Evolutionary conservation across 2,888 invertebrate species (phyloP).

Genomic region (Philonicus albiceps): DNA sequence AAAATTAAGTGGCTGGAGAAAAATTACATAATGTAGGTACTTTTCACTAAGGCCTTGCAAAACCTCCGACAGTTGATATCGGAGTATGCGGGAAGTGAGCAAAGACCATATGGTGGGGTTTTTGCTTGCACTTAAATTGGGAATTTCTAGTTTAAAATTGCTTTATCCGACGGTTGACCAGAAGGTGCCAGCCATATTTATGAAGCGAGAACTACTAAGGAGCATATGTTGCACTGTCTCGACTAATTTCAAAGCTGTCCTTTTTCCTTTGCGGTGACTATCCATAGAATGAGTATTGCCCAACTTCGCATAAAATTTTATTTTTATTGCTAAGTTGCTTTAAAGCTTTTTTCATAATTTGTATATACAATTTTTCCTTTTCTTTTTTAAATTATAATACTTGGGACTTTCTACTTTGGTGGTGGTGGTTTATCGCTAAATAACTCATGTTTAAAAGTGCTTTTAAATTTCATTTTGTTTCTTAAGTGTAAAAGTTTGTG

Average conservation of each 20-base stretch:
- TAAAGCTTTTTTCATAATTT: constrained; percentile 8
- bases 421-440: background rate
- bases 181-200: constrained; percentile 32
- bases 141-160: constrained; percentile 30
- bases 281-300: constrained; percentile 11
- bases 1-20: background rate
- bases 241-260: background rate
- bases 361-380: background rate
- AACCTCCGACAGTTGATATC: background rate
- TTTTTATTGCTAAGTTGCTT: constrained; percentile 16
- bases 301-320: constrained; percentile 18
- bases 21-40: background rate
- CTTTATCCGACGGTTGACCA: background rate
- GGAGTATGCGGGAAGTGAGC: constrained; percentile 1
- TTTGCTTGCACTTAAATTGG: background rate
- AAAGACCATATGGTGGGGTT: constrained; percentile 1
- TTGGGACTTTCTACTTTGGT: background rate
- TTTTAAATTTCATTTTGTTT: background rate
- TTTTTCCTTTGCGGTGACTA: background rate
- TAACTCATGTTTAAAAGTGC: background rate
- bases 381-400: background rate
- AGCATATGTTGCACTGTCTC: constrained; percentile 22
- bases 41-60: background rate
- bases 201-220: constrained; percentile 3
- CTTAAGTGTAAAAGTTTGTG: background rate